These are phyloP conservation scores for Orthosia gracilis DNA, from an alignment of 2,888 invertebrate genomes.

Conservation along the genomic window DNA sequence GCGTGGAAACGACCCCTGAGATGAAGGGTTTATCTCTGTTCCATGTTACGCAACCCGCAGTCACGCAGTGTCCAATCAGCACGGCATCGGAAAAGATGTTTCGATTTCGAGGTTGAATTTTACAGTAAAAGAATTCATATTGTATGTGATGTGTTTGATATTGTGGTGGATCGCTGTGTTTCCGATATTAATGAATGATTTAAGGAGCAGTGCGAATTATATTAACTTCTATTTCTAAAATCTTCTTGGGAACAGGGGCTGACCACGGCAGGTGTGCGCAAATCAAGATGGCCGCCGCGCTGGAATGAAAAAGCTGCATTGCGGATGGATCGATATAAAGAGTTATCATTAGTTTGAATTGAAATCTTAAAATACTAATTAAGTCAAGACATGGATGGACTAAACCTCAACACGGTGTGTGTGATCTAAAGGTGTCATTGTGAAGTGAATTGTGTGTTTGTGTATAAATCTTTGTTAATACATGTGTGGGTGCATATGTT, in stretches of 20 bases:
- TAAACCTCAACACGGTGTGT: not conserved
- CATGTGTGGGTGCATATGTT: not conserved
- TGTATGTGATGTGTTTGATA: slow-evolving; percentile 3
- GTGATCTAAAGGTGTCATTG: not conserved
- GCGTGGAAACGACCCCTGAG: slow-evolving; percentile 30
- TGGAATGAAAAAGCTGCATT: not conserved
- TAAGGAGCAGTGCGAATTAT: not conserved
- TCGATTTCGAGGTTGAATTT: not conserved
- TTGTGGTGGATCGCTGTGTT: slow-evolving; percentile 23
- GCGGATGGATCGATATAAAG: not conserved
- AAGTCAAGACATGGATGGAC: not conserved
- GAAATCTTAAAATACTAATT: not conserved
- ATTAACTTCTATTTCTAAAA: not conserved
- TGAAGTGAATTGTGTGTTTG: not conserved
- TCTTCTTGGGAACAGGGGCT: not conserved
- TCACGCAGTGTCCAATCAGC: not conserved
- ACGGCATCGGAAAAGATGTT: not conserved
- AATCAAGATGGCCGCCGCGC: not conserved
- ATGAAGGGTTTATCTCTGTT: not conserved
- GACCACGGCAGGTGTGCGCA: not conserved
- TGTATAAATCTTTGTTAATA: not conserved
- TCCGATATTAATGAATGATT: slow-evolving; percentile 10
- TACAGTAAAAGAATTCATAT: not conserved
- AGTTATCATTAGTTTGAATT: not conserved
- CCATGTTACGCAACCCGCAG: not conserved